Evolutionary conservation across 2,888 invertebrate genomes (phyloP).

Genomic region (Chydorus sphaericus): DNA sequence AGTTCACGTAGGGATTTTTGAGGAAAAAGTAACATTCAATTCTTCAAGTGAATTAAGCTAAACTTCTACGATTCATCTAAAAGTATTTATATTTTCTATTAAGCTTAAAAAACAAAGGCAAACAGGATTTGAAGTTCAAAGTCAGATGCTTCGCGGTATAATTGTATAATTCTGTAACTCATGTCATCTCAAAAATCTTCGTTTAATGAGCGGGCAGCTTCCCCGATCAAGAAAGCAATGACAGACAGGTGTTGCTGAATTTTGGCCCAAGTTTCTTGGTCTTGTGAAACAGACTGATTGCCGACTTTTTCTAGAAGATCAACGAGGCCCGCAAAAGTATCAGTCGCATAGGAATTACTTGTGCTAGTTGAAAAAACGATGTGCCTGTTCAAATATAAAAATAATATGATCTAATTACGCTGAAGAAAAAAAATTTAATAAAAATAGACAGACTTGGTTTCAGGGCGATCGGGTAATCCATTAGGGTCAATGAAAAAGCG

Average conservation of each 20-base stretch:
- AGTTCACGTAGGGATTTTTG: too few relatives aligned
- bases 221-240: slow-evolving; percentile 11
- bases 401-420: background rate
- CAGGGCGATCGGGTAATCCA: slow-evolving; percentile 25
- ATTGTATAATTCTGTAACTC: too few relatives aligned
- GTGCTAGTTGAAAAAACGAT: slow-evolving; percentile 20
- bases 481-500: slow-evolving; percentile 29
- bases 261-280: slow-evolving; percentile 7
- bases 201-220: slow-evolving; percentile 3
- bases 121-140: too few relatives aligned
- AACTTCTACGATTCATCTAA: too few relatives aligned
- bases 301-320: slow-evolving; percentile 17
- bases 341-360: slow-evolving; percentile 19
- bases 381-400: slow-evolving; percentile 17
- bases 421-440: background rate
- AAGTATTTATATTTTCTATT: too few relatives aligned
- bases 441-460: background rate
- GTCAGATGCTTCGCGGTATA: too few relatives aligned
- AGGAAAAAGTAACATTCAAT: too few relatives aligned
- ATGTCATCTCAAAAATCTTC: background rate
- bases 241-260: slow-evolving; percentile 12
- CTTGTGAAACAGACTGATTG: background rate
- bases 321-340: slow-evolving; percentile 20
- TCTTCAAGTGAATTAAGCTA: too few relatives aligned
- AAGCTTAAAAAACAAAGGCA: too few relatives aligned